phyloP scores from a whole-genome alignment of 1,140 invertebrate genomes.

The Ridgeia piscesae region DNA sequence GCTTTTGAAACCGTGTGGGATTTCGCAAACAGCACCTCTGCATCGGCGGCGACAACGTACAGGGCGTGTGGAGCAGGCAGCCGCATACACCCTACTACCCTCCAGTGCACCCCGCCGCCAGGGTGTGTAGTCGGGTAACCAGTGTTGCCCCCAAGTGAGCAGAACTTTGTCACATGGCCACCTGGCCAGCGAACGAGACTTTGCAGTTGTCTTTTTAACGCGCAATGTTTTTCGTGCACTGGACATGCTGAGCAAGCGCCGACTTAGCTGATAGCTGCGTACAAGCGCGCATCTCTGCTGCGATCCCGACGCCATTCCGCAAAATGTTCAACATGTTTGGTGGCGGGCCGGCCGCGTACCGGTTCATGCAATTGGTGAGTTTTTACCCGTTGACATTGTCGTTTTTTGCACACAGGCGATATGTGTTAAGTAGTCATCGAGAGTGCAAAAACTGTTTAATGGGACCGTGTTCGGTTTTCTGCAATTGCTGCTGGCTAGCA shows the following conservation, averaged over 20 bases:
- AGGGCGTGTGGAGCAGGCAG: not conserved
- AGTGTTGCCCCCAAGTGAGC: conserved; percentile 3
- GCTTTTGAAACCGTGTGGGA: not conserved
- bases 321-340: conserved; percentile 6
- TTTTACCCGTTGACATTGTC: not conserved
- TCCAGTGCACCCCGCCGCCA: not conserved
- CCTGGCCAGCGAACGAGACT: not conserved
- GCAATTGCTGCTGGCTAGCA: not conserved
- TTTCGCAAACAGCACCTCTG: not conserved
- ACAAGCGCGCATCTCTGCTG: not conserved
- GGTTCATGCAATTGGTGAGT: not conserved
- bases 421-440: not conserved
- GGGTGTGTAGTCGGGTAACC: not conserved
- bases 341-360: not conserved
- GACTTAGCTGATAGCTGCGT: not conserved
- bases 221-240: not conserved
- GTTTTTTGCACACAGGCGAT: not conserved
- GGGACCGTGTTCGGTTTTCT: not conserved
- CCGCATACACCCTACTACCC: not conserved
- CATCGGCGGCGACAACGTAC: not conserved
- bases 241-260: not conserved
- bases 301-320: not conserved
- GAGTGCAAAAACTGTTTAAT: not conserved
- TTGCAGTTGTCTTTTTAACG: not conserved
- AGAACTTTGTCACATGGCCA: conserved; percentile 4